Percentiles rank a stretch among this genome's conserved stretches.
phyloP scores from a whole-genome alignment of 1,140 invertebrate species.

The Microplitis mediator region DNA sequence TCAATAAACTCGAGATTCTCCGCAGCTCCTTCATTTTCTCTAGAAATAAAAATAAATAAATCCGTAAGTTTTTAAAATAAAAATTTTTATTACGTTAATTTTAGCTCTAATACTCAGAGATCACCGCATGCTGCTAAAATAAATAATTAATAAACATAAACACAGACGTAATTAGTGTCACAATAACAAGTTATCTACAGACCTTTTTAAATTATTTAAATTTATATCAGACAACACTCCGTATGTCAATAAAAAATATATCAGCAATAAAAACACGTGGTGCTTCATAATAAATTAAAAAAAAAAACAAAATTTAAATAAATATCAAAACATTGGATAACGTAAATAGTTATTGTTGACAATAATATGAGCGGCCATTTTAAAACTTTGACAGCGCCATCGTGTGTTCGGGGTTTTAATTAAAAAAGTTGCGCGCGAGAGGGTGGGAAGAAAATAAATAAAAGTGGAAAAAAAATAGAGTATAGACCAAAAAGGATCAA shows the following conservation, averaged over 20 bases:
- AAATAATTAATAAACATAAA: conserved; percentile 2
- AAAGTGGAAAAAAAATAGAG: no score
- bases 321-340: conserved; percentile 46
- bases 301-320: conserved; percentile 24
- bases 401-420: conserved; percentile 10
- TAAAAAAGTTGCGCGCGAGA: neutral
- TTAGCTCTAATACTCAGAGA: no score
- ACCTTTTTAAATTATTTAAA: conserved; percentile 32
- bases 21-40: neutral
- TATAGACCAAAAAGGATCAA: no score
- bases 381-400: conserved; percentile 31
- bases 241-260: conserved; percentile 46
- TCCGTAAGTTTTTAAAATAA: neutral
- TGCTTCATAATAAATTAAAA: conserved; percentile 46
- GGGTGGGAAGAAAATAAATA: no score
- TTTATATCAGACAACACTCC: conserved; percentile 31
- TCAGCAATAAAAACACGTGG: conserved; percentile 49
- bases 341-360: conserved; percentile 36
- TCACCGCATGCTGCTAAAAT: neutral
- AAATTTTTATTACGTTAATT: no score
- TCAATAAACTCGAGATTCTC: neutral
- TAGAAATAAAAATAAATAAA: neutral
- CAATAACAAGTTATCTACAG: neutral
- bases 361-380: conserved; percentile 45
- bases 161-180: conserved; percentile 32